Conservation (phyloP, 1,140 invertebrate genomes). For the Campoletis sonorensis region DNA sequence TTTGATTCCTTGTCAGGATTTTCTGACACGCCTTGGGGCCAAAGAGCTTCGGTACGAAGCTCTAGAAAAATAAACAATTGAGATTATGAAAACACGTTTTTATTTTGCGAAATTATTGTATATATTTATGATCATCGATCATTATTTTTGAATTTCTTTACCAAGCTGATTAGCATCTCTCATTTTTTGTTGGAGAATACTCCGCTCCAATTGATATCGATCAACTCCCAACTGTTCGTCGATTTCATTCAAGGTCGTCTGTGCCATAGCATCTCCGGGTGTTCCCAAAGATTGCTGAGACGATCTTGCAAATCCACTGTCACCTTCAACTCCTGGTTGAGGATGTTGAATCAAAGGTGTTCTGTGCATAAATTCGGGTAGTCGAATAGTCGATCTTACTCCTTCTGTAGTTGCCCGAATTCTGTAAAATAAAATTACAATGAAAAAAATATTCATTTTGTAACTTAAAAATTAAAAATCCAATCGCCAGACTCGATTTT, state of each 20-base stretch:
- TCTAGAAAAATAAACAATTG: not conserved
- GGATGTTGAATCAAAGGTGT: constrained; percentile 30
- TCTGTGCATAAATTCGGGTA: constrained; percentile 27
- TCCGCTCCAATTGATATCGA: constrained; percentile 14
- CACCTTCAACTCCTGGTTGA: constrained; percentile 18
- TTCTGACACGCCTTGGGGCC: not conserved
- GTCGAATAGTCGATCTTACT: constrained; percentile 11
- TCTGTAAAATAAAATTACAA: not conserved
- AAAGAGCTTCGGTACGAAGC: constrained; percentile 11
- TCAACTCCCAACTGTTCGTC: constrained; percentile 1
- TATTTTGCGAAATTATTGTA: not conserved
- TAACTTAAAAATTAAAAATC: not conserved
- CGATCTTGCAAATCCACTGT: not conserved
- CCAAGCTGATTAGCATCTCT: constrained; percentile 37
- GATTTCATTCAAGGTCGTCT: not conserved
- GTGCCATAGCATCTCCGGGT: constrained; percentile 2
- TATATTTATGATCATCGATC: not conserved
- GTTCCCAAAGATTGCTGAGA: constrained; percentile 36
- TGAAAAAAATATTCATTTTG: not conserved
- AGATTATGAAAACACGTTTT: not conserved
- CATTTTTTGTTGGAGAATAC: constrained; percentile 30
- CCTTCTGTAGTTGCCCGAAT: not conserved
- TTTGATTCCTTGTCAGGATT: constrained; percentile 3
- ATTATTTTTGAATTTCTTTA: not conserved
- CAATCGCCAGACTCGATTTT: no score